Evolutionary conservation across 2,888 invertebrate species (phyloP), one percentile per base, ranked within the genome.

Genomic region (Daptonema setosum): DNA sequence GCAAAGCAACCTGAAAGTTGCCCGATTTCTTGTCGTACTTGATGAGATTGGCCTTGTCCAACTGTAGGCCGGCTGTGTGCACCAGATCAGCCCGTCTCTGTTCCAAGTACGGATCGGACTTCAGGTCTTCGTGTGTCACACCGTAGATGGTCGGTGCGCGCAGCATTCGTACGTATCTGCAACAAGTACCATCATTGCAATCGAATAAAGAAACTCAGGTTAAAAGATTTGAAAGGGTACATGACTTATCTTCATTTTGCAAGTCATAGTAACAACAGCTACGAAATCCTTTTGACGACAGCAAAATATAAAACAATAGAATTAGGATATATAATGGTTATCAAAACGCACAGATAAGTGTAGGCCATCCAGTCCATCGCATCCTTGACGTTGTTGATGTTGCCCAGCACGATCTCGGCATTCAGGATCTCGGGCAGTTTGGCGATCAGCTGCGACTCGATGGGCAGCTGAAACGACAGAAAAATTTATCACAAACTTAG

Each of bases 381-480:
- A 66, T 91, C 90, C 53, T 83, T 76, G 0, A 93, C 80, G 70
- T 82, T 87, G 73, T 84, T 83, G 54, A 97, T 83, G 0, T 88
- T 88, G 8, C 95, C 97, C 11, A 95, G 77, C 0, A 97, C 95
- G 28, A 95, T 80, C 76, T 99, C 97, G 0, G 97, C 97, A 73
- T 97, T 97, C 43, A 99, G 75, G 81, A 91, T 87, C 71, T 99
- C 97, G 0, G 95, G 83, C 68, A 97, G 75, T 71, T 87, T 90
- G 30, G 83, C 78, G 26, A 97, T 79, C 67, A 97, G 77, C 75
- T 99, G 97, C 0, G 90, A 90, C 73, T 99, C 97, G 56, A 97
- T 90, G 0, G 97, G 97, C 61, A 99, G 75, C 71, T 72, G 63
- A 8, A 58, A 61, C 53, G 50, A 52, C 57, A 55, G 47, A n/a